Evolutionary conservation across 2,888 invertebrate species (phyloP).

Genomic region (Eupithecia centaureata): DNA sequence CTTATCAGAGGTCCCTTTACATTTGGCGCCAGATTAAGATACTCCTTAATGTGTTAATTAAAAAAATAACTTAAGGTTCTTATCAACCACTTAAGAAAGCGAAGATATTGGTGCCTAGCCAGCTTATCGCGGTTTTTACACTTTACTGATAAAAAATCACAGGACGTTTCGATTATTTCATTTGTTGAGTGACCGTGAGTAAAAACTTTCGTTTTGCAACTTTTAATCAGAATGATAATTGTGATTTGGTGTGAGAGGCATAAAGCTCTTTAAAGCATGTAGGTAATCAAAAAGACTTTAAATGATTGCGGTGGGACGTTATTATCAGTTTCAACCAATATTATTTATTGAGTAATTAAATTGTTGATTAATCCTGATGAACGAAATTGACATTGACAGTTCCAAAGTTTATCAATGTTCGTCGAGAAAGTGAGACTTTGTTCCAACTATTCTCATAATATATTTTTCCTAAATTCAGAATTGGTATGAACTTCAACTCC

Average conservation of each 20-base stretch:
- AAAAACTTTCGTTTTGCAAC: conserved; percentile 23
- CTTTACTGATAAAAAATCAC: conserved; percentile 70
- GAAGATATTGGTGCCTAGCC: conserved; percentile 56
- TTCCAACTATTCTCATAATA: too few species aligned
- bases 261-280: conserved; percentile 5
- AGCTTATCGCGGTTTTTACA: conserved; percentile 76
- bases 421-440: not conserved
- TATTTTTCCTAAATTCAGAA: too few species aligned
- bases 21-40: conserved; percentile 83
- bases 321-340: not conserved
- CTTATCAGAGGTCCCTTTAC: conserved; percentile 78
- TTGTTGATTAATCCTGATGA: not conserved
- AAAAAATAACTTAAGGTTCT: conserved; percentile 73
- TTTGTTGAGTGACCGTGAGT: conserved; percentile 33
- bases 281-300: not conserved
- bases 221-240: conserved; percentile 23
- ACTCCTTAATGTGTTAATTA: conserved; percentile 82
- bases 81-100: conserved; percentile 78
- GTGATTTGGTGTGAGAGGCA: conserved; percentile 22
- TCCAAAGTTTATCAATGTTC: not conserved
- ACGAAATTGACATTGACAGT: not conserved
- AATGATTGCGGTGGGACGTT: not conserved
- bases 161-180: conserved; percentile 45
- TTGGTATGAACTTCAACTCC: too few species aligned
- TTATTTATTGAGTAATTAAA: not conserved